Evolutionary conservation across 2,888 invertebrate genomes (phyloP).

Genomic region (Drosophila tanythrix): DNA sequence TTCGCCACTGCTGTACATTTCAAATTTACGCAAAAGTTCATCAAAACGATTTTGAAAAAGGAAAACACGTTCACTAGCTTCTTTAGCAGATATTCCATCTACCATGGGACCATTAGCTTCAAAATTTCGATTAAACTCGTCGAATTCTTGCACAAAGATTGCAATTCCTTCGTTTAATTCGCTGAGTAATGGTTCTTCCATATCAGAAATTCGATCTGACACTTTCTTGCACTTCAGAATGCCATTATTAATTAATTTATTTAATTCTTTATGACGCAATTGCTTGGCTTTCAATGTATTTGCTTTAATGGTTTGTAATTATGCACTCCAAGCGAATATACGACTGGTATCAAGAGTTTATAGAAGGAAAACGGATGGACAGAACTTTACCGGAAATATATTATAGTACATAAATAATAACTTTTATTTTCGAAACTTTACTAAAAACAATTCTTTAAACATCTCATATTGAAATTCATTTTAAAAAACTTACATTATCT

Average conservation of each 20-base stretch:
- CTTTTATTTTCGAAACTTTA: background rate
- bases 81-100: constrained; percentile 92
- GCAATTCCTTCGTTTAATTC: constrained; percentile 90
- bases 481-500: constrained; percentile 86
- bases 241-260: background rate
- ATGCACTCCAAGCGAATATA: too few species aligned
- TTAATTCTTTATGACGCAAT: background rate
- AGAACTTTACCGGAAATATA: too few species aligned
- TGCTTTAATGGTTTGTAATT: too few species aligned
- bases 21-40: constrained; percentile 92
- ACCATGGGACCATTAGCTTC: constrained; percentile 94
- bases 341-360: too few species aligned
- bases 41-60: constrained; percentile 93
- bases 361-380: too few species aligned
- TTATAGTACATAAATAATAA: background rate
- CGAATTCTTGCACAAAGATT: constrained; percentile 88
- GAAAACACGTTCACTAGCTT: constrained; percentile 92
- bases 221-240: constrained; percentile 75
- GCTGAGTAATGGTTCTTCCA: constrained; percentile 89
- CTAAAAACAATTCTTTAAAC: background rate
- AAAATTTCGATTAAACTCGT: constrained; percentile 90
- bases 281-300: too few species aligned
- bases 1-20: constrained; percentile 94
- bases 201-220: constrained; percentile 86
- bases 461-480: background rate